Evolutionary conservation across 2,797 vertebrate species (phyloP), one percentile per base, ranked within the genome.

Genomic region (Syndactyla subalaris): DNA sequence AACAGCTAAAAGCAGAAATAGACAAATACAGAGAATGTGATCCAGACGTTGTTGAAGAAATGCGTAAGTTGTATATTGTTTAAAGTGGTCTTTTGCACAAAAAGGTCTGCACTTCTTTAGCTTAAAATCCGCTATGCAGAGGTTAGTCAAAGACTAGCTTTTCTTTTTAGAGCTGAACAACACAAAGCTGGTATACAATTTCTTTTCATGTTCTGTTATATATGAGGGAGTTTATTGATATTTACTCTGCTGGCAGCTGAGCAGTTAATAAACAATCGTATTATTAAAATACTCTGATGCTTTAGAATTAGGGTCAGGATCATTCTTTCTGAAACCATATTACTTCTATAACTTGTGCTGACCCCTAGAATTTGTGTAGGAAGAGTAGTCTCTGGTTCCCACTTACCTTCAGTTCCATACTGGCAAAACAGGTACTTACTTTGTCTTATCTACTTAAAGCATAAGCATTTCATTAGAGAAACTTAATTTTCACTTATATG

Each of bases 1-100:
- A 98, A 24, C 97, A 98, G 80, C 97, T 99, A n/a, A 97, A 98
- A 94, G 92, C 98, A 19, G 98, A 99, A 93, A 55, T 99, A 96
- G 99, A 99, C 79, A 99, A 99, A 96, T 99, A 99, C 97, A 98
- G 97, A 96, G 99, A 99, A 89, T 99, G 99, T 97, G 99, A 99
- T 97, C 99, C 99, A 10, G 98, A 99, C 29, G 98, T 99, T 9
- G 73, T 99, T 21, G 98, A 99, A 95, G 98, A 99, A 95, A 99
- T 99, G 76, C 98, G 99, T 99, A 98, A 99, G 99, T 99, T 88
- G 13, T 71, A 3, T 79, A 16, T 77, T 72, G 22, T 74, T 72
- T 68, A 45, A 41, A 41, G 54, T 43, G 32, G 78, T 39, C 16
- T 72, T 93, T 74, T 74, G 30, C 29, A 14, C 6, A 2, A 39